Percentiles rank a stretch among this genome's conserved stretches.
These are phyloP conservation scores for Epiblema foenella DNA, from an alignment of 2,888 invertebrate species.

Conservation along the genomic window DNA sequence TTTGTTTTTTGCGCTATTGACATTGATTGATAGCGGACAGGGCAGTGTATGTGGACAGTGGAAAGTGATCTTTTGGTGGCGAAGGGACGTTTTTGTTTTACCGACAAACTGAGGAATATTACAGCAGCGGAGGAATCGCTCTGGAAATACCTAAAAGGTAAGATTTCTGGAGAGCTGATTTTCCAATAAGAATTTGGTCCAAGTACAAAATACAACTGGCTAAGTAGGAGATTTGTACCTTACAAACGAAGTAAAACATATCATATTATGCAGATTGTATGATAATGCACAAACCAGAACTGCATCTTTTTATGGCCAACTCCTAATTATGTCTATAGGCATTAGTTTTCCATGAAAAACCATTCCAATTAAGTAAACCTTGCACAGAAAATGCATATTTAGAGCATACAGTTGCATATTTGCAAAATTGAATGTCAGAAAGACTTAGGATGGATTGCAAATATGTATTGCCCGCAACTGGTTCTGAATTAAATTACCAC, in stretches of 20 bases:
- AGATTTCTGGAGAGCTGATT: slow-evolving; percentile 50
- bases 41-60: slow-evolving; percentile 68
- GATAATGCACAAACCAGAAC: background rate
- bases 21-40: slow-evolving; percentile 53
- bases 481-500: slow-evolving; percentile 17
- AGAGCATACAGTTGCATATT: background rate
- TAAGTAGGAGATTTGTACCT: background rate
- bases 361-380: background rate
- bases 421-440: slow-evolving; percentile 26
- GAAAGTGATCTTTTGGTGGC: slow-evolving; percentile 67
- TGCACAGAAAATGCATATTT: background rate
- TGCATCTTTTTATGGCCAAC: background rate
- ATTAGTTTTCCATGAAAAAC: background rate
- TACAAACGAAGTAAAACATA: background rate
- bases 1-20: slow-evolving; percentile 49
- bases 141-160: slow-evolving; percentile 82
- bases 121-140: slow-evolving; percentile 72
- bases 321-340: background rate
- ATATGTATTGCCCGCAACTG: slow-evolving; percentile 19
- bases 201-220: slow-evolving; percentile 54
- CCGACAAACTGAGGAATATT: slow-evolving; percentile 79
- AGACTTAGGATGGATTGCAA: slow-evolving; percentile 21
- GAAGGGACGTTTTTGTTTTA: slow-evolving; percentile 66
- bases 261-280: too few species aligned
- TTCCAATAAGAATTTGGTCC: slow-evolving; percentile 64